Base-by-base conservation (phyloP, 1,140 invertebrate genomes). In the Ectropis grisescens region DNA sequence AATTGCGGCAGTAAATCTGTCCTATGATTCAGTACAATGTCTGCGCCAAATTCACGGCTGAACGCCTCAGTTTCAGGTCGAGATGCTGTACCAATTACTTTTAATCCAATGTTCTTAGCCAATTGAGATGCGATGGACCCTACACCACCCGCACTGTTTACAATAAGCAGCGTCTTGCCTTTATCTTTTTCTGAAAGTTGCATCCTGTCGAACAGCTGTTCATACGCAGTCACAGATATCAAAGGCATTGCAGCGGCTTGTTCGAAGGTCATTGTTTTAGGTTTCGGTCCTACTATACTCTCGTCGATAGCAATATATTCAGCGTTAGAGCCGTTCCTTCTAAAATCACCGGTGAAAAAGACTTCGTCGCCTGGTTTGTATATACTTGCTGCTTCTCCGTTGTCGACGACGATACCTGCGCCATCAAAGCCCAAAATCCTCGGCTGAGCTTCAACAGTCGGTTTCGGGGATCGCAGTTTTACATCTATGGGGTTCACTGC, bases 401-500 rank as follows among this genome's bases (percentile, higher is more conserved):
- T 72, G 14, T 40, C 47, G 11, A 60, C 59, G 1, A 80, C 39
- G 16, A 67, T 41, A 23, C 75, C 75, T 3, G 71, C 46, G 10
- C 75, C 75, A 29, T 80, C 75, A 47, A 54, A 76, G 13, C 75
- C 75, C 6, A 80, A 45, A 26, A 80, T 71, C 11, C 66, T 47
- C n/a, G 69, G 61, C 10, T 27, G 12, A 2, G 36, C 34, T 49
- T 72, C 64, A 7, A 68, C 29, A 28, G 34, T 40, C 2, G 64
- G 54, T 41, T 71, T 70, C 4, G 69, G 69, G 3, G 71, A 60
- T 7, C 75, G 47, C 27, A 44, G 30, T 33, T 76, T 80, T 1
- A 71, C 64, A 25, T 80, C 75, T 19, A 80, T 72, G 12, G 75
- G 71, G 36, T 80, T 80, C 2, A 80, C 64, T 32, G 69, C 40